phyloP scores from a whole-genome alignment of 2,888 invertebrate genomes.

The Agrilus cyanescens region DNA sequence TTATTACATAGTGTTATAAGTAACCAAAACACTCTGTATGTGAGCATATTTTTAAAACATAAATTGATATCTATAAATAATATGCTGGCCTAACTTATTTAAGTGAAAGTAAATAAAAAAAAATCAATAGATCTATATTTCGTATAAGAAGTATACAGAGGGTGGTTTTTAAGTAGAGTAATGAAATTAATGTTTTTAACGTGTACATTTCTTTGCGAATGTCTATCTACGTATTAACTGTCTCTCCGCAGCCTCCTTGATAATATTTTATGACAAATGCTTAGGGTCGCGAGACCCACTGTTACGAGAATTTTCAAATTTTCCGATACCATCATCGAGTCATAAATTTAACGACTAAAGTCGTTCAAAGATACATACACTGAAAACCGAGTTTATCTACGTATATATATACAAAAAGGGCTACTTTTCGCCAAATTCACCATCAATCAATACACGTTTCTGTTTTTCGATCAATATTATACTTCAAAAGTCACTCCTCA shows the following conservation, averaged over 20 bases:
- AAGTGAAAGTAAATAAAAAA: constrained; percentile 35
- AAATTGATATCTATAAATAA: constrained; percentile 23
- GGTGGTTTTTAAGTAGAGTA: constrained; percentile 35
- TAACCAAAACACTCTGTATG: constrained; percentile 34
- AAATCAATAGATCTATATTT: constrained; percentile 30
- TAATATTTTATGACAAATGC: constrained; percentile 29
- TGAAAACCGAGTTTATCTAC: too few species aligned
- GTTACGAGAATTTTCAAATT: constrained; percentile 23
- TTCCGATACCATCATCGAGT: too few species aligned
- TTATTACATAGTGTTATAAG: constrained; percentile 11
- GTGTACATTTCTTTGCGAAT: constrained; percentile 34
- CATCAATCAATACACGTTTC: too few species aligned
- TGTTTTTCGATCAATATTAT: too few species aligned
- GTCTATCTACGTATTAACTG: constrained; percentile 32
- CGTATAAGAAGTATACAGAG: constrained; percentile 34
- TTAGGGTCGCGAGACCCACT: constrained; percentile 36
- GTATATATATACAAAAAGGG: too few species aligned
- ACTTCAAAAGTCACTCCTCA: too few species aligned
- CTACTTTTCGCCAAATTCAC: too few species aligned
- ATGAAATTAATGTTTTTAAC: constrained; percentile 35
- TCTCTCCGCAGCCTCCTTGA: constrained; percentile 36
- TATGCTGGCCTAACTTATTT: constrained; percentile 40
- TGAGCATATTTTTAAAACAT: constrained; percentile 38
- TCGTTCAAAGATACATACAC: too few species aligned
- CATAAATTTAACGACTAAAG: too few species aligned